Conservation (phyloP, 2,113 vertebrate species). For the Pseudorasbora parva region DNA sequence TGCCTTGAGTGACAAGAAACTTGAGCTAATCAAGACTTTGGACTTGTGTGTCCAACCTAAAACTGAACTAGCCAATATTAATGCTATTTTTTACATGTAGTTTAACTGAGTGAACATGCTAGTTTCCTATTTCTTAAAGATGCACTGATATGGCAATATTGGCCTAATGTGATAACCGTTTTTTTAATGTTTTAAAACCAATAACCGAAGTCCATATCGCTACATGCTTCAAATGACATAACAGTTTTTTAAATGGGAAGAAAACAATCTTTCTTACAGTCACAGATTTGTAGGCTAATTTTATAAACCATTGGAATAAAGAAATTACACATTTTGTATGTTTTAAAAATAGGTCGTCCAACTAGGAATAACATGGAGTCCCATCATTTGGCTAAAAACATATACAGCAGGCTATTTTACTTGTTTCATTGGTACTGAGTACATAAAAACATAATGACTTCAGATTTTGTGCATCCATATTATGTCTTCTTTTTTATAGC, state of each 20-base stretch:
- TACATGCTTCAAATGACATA: neutral
- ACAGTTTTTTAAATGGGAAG: neutral
- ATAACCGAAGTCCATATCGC: neutral
- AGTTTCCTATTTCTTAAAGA: neutral
- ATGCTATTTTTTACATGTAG: no score
- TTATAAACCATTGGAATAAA: neutral
- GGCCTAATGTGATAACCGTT: neutral
- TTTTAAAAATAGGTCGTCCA: no score
- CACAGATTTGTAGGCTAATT: neutral
- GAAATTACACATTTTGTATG: no score
- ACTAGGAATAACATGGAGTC: no score
- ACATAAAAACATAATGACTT: neutral
- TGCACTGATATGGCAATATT: neutral
- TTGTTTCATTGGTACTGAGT: no score
- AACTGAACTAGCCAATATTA: no score
- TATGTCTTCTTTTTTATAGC: neutral
- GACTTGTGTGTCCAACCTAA: no score
- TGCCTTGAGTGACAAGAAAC: neutral
- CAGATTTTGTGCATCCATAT: neutral
- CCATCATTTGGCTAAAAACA: no score
- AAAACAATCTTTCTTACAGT: neutral
- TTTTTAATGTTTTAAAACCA: neutral
- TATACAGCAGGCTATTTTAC: no score
- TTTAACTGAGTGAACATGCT: no score
- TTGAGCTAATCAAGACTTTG: no score